Conservation (phyloP, 1,140 invertebrate species). For the Drosophila chauvacae region DNA sequence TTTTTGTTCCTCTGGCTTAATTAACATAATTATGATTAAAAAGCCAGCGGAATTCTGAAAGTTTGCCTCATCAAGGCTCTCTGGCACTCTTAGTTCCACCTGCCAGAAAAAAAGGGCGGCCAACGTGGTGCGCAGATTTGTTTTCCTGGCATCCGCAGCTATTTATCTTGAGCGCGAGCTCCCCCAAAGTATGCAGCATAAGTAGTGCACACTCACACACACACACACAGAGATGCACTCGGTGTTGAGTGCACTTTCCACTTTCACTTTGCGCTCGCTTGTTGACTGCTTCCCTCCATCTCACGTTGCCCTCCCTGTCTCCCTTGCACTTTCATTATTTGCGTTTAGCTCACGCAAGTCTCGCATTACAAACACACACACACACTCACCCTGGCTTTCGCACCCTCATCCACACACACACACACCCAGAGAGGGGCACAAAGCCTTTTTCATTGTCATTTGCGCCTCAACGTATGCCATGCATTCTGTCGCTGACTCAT, state of each 20-base stretch:
- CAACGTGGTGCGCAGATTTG: slow-evolving; percentile 49
- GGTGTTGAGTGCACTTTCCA: slow-evolving; percentile 75
- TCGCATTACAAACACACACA: slow-evolving; percentile 64
- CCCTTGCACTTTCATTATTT: slow-evolving; percentile 75
- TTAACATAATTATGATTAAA: slow-evolving; percentile 72
- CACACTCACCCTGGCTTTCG: slow-evolving; percentile 6
- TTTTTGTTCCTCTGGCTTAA: slow-evolving; percentile 52
- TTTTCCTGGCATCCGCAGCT: slow-evolving; percentile 61
- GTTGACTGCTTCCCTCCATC: slow-evolving; percentile 61
- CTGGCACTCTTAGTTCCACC: slow-evolving; percentile 23
- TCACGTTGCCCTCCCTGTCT: slow-evolving; percentile 10
- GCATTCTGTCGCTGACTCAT: slow-evolving; percentile 65
- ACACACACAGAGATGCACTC: slow-evolving; percentile 32
- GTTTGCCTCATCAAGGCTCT: slow-evolving; percentile 36
- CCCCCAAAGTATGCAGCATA: slow-evolving; percentile 69
- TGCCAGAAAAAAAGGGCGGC: background rate
- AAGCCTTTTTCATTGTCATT: slow-evolving; percentile 75
- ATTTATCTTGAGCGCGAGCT: slow-evolving; percentile 72
- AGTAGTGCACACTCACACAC: slow-evolving; percentile 47
- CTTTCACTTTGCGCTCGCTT: slow-evolving; percentile 78
- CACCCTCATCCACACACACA: background rate
- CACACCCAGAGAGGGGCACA: slow-evolving; percentile 17
- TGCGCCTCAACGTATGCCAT: slow-evolving; percentile 61
- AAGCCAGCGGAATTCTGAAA: slow-evolving; percentile 20
- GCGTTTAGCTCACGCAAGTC: slow-evolving; percentile 71